Evolutionary conservation across 53 echinoderm and acorn worm genomes (phyloP).

Genomic region (Mesocentrotus franciscanus): DNA sequence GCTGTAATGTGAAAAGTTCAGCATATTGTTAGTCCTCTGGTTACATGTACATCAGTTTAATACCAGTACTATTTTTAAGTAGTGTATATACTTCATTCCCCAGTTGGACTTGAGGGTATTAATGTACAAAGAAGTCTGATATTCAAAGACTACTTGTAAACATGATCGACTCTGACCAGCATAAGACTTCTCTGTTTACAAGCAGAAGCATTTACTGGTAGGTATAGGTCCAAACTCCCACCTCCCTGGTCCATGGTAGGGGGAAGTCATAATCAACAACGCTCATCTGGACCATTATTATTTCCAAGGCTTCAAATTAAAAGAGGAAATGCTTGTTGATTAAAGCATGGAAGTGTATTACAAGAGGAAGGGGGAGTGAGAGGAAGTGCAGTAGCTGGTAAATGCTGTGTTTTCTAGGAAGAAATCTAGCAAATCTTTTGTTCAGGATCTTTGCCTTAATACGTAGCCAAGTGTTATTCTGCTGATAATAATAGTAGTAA

Average conservation of each 20-base stretch:
- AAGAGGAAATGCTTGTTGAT: conserved; percentile 61
- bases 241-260: no score
- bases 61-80: no score
- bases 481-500: conserved; percentile 26
- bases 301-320: conserved; percentile 20
- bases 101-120: not conserved
- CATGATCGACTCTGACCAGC: not conserved
- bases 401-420: not conserved
- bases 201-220: conserved; percentile 25
- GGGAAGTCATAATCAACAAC: conserved; percentile 34
- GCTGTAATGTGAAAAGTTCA: no score
- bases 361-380: conserved; percentile 28
- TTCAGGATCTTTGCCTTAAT: not conserved
- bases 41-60: no score
- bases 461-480: not conserved
- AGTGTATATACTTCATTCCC: not conserved
- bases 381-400: conserved; percentile 53
- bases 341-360: conserved; percentile 10
- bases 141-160: conserved; percentile 2
- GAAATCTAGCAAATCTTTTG: not conserved
- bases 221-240: no score
- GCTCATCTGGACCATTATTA: conserved; percentile 3
- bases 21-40: no score
- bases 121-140: not conserved
- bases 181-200: conserved; percentile 26